Base-by-base conservation (phyloP, 2,797 vertebrate species). In the Okamejei kenojei region DNA sequence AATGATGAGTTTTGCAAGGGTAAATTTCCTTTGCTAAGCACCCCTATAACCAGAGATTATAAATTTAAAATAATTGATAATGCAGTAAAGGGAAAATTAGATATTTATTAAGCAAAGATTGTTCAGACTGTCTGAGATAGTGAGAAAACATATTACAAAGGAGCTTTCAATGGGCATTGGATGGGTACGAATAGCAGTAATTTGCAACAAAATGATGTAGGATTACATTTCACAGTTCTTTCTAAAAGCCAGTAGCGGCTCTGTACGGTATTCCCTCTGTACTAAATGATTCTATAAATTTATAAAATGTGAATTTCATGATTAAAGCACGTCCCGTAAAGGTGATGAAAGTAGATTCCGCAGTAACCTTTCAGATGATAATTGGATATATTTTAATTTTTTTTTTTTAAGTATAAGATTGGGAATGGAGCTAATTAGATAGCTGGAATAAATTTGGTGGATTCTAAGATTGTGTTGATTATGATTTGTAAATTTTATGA, bases 1-100 rank as follows among this genome's bases (percentile, higher is more conserved):
- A 5, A 79, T 32, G 78, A 79, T 4, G 35, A 35, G 15, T 38
- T 79, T 79, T 79, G 78, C 35, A 19, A 19, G 32, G 78, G 19
- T 5, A 38, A 79, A 19, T 79, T 79, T 79, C n/a, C 78, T 79
- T 19, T 19, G 15, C 13, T 17, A 79, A 79, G n/a, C 38, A 19
- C 32, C 13, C 38, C 78, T 17, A 6, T 79, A 38, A 79, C 19
- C 71, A 73, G 71, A 73, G 71, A 23, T 23, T 23, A 73, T 17
- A 38, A 35, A 79, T 79, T 79, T 79, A 79, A n/a, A 79, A 79
- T 79, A 79, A 79, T 79, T 79, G 78, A 11, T n/a, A 79, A 38
- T 5, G 32, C 35, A 7, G 1, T 15, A 79, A 17, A 79, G 32
- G 77, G 77, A 15, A 78, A 79, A 79, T 35, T 15, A 79, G n/a